phyloP scores from a whole-genome alignment of 1,140 invertebrate genomes.

The Ceratina calcarata region DNA sequence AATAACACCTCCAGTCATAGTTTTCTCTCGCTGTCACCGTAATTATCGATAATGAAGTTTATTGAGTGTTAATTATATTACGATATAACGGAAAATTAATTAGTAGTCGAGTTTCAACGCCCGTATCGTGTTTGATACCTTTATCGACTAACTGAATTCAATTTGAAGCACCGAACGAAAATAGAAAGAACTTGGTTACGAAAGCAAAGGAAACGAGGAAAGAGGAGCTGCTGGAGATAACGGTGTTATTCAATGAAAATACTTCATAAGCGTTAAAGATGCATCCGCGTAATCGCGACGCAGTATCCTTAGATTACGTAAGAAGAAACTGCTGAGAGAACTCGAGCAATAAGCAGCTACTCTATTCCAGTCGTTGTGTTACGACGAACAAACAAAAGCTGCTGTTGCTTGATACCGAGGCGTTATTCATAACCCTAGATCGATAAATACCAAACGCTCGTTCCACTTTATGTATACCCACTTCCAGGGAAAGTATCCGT shows the following conservation, averaged over 20 bases:
- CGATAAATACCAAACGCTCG: slow-evolving; percentile 46
- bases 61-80: slow-evolving; percentile 11
- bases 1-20: not conserved
- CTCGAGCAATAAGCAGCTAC: slow-evolving; percentile 4
- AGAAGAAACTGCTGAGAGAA: not conserved
- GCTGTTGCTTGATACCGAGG: slow-evolving; percentile 19
- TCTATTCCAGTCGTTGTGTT: slow-evolving; percentile 3
- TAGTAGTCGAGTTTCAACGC: slow-evolving; percentile 13
- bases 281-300: not conserved
- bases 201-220: not conserved
- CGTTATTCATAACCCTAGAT: slow-evolving; percentile 50
- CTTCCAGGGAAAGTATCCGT: slow-evolving; percentile 32
- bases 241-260: not conserved
- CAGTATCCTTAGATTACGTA: slow-evolving; percentile 23
- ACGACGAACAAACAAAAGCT: slow-evolving; percentile 14
- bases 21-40: not conserved
- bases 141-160: slow-evolving; percentile 7
- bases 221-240: not conserved
- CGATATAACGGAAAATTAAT: slow-evolving; percentile 20
- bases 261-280: not conserved
- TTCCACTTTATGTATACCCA: slow-evolving; percentile 34
- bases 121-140: not conserved
- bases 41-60: slow-evolving; percentile 26
- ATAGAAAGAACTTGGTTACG: not conserved
- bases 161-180: not conserved